Conservation (phyloP, 1,140 invertebrate species). For the Ceratoteleas bidentatus region DNA sequence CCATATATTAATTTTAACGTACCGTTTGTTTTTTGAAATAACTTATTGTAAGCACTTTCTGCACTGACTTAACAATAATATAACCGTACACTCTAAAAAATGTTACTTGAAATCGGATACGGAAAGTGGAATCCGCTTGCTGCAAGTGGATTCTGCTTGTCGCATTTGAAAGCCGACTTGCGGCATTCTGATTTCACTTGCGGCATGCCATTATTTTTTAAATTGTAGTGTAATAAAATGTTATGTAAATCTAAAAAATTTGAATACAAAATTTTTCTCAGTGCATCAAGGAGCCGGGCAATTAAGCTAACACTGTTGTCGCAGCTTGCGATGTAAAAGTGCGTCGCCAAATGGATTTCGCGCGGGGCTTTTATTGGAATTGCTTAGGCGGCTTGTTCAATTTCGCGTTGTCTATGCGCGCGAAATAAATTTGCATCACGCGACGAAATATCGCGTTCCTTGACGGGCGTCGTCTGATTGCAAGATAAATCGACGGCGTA, state of each 20-base stretch:
- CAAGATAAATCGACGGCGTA: conserved; percentile 17
- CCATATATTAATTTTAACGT: too few relatives aligned
- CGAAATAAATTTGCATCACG: conserved; percentile 21
- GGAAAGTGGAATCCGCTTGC: too few relatives aligned
- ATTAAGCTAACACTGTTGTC: conserved; percentile 56
- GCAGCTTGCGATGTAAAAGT: conserved; percentile 13
- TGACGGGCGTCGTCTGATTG: conserved; percentile 20
- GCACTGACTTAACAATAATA: too few relatives aligned
- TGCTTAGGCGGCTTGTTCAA: conserved; percentile 41
- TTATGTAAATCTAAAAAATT: neutral
- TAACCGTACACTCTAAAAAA: too few relatives aligned
- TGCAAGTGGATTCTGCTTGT: too few relatives aligned
- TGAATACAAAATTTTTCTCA: conserved; percentile 1
- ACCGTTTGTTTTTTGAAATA: too few relatives aligned
- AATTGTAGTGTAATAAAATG: too few relatives aligned
- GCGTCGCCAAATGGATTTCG: conserved; percentile 38
- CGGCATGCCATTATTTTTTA: too few relatives aligned
- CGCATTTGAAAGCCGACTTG: too few relatives aligned
- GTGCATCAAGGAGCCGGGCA: conserved; percentile 38
- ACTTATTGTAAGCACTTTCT: too few relatives aligned
- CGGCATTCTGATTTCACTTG: too few relatives aligned
- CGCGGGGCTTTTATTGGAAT: conserved; percentile 50
- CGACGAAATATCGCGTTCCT: conserved; percentile 17
- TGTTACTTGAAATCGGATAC: too few relatives aligned
- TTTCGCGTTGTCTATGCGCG: conserved; percentile 36